Evolutionary conservation across 2,888 invertebrate genomes (phyloP).

Genomic region (Oligia latruncula): DNA sequence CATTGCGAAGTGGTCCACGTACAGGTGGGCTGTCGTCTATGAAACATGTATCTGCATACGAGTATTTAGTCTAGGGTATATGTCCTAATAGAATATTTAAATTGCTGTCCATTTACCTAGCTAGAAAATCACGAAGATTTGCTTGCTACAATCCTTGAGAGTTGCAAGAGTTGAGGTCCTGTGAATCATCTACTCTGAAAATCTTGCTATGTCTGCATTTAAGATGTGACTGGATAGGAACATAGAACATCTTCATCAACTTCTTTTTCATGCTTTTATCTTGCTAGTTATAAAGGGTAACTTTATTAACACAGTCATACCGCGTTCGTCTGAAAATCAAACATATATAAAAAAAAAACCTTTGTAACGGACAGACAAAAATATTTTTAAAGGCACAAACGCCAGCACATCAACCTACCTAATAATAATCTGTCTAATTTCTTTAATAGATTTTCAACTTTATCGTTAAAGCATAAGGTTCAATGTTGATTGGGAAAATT

Average conservation of each 20-base stretch:
- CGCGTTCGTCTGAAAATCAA: not conserved
- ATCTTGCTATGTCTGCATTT: not conserved
- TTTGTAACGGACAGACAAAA: not conserved
- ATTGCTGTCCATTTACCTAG: conserved; percentile 5
- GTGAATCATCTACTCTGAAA: not conserved
- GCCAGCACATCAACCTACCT: no score
- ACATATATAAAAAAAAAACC: not conserved
- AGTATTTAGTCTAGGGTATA: conserved; percentile 27
- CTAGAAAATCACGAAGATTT: not conserved
- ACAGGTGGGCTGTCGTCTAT: conserved; percentile 53
- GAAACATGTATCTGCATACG: conserved; percentile 56
- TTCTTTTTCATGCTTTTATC: not conserved
- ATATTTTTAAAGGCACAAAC: not conserved
- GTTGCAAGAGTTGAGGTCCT: not conserved
- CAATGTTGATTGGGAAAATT: no score
- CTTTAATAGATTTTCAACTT: no score
- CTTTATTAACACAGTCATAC: not conserved
- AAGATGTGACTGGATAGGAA: not conserved
- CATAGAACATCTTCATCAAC: not conserved
- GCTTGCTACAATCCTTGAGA: not conserved
- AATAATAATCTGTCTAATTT: no score
- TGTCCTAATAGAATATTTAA: conserved; percentile 34
- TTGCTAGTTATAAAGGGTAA: not conserved
- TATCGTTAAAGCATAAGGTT: no score
- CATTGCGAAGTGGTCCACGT: conserved; percentile 48